Conservation (phyloP, 2,113 vertebrate genomes). For the Calyptommatus sinebrachiatus region DNA sequence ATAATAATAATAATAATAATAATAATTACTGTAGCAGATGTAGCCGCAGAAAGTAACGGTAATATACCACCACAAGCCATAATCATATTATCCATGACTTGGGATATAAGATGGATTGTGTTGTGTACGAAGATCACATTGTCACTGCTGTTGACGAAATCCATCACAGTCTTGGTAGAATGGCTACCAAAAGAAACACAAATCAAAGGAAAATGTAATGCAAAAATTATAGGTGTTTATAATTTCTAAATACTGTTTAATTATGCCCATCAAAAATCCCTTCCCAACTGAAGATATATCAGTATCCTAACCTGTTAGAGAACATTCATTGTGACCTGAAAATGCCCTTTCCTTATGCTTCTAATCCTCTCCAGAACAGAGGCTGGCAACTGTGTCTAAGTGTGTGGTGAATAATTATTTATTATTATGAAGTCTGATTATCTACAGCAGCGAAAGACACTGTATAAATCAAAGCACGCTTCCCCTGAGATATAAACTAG, state of each 20-base stretch:
- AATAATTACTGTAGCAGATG: slow-evolving; percentile 89
- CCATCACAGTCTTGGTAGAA: slow-evolving; percentile 95
- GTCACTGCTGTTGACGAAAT: slow-evolving; percentile 98
- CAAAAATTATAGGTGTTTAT: neutral
- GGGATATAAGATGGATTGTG: slow-evolving; percentile 95
- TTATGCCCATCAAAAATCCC: neutral
- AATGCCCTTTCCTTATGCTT: slow-evolving; percentile 2
- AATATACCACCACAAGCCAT: slow-evolving; percentile 98
- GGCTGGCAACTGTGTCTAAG: slow-evolving; percentile 2
- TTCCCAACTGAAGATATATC: neutral
- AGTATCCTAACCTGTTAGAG: neutral
- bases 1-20: neutral
- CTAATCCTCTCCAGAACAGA: slow-evolving; percentile 23
- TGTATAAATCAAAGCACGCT: slow-evolving; percentile 5
- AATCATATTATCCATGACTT: slow-evolving; percentile 97
- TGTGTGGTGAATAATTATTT: neutral
- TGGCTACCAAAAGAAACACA: slow-evolving; percentile 74
- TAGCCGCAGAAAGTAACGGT: slow-evolving; percentile 94
- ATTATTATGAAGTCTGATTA: slow-evolving; percentile 6
- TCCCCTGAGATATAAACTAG: slow-evolving; percentile 2
- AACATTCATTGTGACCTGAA: slow-evolving; percentile 17
- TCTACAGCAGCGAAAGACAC: slow-evolving; percentile 16
- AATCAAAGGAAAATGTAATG: slow-evolving; percentile 24
- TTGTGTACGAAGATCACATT: slow-evolving; percentile 98
- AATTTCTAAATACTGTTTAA: neutral